phyloP scores from a whole-genome alignment of 2,888 invertebrate species.

The Eulithis prunata region DNA sequence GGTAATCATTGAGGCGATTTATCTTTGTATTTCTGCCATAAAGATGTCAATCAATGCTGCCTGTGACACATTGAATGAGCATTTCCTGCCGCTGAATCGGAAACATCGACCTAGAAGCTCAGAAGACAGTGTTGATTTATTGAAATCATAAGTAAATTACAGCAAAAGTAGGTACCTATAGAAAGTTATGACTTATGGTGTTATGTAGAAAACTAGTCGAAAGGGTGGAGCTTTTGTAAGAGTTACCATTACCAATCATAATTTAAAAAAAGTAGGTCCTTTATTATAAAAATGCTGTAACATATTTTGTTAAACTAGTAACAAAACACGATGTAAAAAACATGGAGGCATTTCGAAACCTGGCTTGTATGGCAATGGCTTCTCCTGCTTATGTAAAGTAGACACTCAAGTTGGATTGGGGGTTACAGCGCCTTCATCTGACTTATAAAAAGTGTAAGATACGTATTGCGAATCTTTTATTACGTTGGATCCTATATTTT shows the following conservation, averaged over 20 bases:
- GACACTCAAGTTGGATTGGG: neutral
- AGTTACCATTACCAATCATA: no score
- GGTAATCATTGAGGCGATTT: slow-evolving; percentile 14
- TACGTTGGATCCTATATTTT: slow-evolving; percentile 6
- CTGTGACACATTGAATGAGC: slow-evolving; percentile 13
- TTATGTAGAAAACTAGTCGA: no score
- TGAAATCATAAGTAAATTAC: neutral
- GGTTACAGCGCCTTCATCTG: neutral
- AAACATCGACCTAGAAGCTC: slow-evolving; percentile 6
- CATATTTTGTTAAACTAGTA: neutral
- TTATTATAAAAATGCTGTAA: no score
- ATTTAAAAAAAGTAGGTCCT: no score
- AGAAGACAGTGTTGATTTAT: slow-evolving; percentile 1
- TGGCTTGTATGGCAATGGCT: neutral
- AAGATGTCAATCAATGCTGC: slow-evolving; percentile 16
- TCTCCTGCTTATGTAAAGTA: neutral
- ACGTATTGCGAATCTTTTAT: neutral
- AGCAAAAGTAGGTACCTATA: no score
- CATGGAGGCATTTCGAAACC: neutral
- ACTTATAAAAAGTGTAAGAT: neutral
- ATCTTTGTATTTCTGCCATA: slow-evolving; percentile 20
- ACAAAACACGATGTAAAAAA: neutral
- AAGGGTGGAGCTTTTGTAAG: no score
- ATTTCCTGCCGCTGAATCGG: slow-evolving; percentile 19
- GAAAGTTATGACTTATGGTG: no score